Evolutionary conservation across 2,797 vertebrate species (phyloP).

Genomic region (Malacoctenus gilli): DNA sequence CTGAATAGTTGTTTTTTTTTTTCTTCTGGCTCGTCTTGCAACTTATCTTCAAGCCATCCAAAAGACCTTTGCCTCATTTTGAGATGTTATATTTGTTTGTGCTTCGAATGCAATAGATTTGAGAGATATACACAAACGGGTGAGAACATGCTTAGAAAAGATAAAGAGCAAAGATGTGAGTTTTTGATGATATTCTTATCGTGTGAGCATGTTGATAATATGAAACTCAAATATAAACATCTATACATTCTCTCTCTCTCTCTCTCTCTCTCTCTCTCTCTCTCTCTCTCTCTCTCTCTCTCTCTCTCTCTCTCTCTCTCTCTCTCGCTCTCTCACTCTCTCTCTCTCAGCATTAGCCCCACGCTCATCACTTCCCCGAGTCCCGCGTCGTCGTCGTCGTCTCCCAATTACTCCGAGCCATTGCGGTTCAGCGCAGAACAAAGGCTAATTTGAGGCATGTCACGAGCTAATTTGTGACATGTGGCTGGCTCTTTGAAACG

Average conservation of each 20-base stretch:
- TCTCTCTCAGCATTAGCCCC: slow-evolving; percentile 36
- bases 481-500: slow-evolving; percentile 72
- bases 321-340: background rate
- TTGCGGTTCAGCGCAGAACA: slow-evolving; percentile 69
- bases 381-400: slow-evolving; percentile 69
- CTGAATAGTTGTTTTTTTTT: no score
- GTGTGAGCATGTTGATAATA: no score
- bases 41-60: no score
- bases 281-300: no score
- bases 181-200: no score
- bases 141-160: slow-evolving; percentile 30
- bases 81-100: no score
- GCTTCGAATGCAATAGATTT: slow-evolving; percentile 32
- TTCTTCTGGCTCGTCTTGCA: no score
- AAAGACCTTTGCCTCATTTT: slow-evolving; percentile 43
- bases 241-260: no score
- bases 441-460: slow-evolving; percentile 77
- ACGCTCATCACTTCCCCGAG: slow-evolving; percentile 54
- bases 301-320: no score
- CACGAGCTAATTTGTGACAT: slow-evolving; percentile 75
- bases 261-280: no score
- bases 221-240: no score
- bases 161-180: slow-evolving; percentile 1
- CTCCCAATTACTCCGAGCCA: slow-evolving; percentile 69
- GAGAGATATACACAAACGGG: slow-evolving; percentile 21